Percentiles rank a stretch among this genome's conserved stretches.
Evolutionary conservation across 2,113 vertebrate species (phyloP).

Genomic region (Ageneiosus marmoratus): DNA sequence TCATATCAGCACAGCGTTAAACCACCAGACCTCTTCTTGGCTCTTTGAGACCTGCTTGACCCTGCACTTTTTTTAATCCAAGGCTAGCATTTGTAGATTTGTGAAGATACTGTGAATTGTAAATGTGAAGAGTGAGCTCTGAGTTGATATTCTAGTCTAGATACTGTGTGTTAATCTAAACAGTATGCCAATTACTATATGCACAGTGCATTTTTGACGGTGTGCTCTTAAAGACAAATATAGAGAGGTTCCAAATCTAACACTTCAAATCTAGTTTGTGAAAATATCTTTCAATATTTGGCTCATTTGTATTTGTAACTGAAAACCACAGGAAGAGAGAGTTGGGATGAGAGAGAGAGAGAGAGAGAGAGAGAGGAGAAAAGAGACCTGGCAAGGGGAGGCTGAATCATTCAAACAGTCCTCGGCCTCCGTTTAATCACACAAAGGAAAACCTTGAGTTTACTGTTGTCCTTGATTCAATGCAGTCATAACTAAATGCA

Average conservation of each 20-base stretch:
- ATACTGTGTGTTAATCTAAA: conserved; percentile 40
- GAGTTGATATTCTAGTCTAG: conserved; percentile 39
- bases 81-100: conserved; percentile 37
- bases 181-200: conserved; percentile 17
- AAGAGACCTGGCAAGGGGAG: conserved; percentile 30
- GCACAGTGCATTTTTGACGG: conserved; percentile 2
- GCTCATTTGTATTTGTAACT: conserved; percentile 7
- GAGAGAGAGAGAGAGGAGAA: conserved; percentile 37
- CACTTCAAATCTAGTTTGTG: not conserved
- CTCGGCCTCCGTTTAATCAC: conserved; percentile 34
- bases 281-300: conserved; percentile 22
- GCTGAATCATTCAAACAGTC: conserved; percentile 30
- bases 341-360: not conserved
- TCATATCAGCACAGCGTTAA: conserved; percentile 50
- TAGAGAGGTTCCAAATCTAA: conserved; percentile 12
- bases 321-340: conserved; percentile 16
- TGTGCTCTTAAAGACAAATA: conserved; percentile 26
- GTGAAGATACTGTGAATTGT: conserved; percentile 54
- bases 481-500: conserved; percentile 51
- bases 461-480: conserved; percentile 47
- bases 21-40: conserved; percentile 38
- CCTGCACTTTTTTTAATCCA: conserved; percentile 39
- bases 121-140: conserved; percentile 40
- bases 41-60: conserved; percentile 49
- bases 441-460: conserved; percentile 41